These are phyloP conservation scores for Prunella strophiata DNA, from an alignment of 2,797 vertebrate species.

Conservation along the genomic window DNA sequence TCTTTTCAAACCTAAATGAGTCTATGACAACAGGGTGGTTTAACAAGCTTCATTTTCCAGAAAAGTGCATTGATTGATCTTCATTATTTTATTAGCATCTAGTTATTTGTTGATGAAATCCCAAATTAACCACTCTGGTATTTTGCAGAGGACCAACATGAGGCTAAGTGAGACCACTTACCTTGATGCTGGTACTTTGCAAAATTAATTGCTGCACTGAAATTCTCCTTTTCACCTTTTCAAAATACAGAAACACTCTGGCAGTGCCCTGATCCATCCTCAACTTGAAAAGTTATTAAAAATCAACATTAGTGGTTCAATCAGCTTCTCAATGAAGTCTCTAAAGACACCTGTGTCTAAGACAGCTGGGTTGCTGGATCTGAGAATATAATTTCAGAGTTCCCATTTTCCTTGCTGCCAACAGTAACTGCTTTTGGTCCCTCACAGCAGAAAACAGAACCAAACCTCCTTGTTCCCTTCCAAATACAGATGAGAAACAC, in stretches of 20 bases:
- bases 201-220: slow-evolving; percentile 43
- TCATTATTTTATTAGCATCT: slow-evolving; percentile 23
- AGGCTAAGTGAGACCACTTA: slow-evolving; percentile 31
- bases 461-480: not conserved
- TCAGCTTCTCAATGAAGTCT: not conserved
- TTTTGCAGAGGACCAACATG: slow-evolving; percentile 32
- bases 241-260: not conserved
- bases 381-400: not conserved
- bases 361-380: not conserved
- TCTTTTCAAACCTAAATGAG: not conserved
- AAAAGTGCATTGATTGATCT: not conserved
- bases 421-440: not conserved
- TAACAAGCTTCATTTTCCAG: not conserved
- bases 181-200: not conserved
- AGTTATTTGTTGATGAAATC: slow-evolving; percentile 49
- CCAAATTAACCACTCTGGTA: slow-evolving; percentile 18
- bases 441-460: not conserved
- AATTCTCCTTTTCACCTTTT: slow-evolving; percentile 41
- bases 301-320: slow-evolving; percentile 20
- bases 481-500: not conserved
- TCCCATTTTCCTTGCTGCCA: not conserved
- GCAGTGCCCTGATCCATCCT: slow-evolving; percentile 14
- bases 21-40: not conserved
- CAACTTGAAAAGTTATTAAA: slow-evolving; percentile 39
- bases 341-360: not conserved